Conservation (phyloP, 1,140 invertebrate species). For the Trachelipus rathkii region DNA sequence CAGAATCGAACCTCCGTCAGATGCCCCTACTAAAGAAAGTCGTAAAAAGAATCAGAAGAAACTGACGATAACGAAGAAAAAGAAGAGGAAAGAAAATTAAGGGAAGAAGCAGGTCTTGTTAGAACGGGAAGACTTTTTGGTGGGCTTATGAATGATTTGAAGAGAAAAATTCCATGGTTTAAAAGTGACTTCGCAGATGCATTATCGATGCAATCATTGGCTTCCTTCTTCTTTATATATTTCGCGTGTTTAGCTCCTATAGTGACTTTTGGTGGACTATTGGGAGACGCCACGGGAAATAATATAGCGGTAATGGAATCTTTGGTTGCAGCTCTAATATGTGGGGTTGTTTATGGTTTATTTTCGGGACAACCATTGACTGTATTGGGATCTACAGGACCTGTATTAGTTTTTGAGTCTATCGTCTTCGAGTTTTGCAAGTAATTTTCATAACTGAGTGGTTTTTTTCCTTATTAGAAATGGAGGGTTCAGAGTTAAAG, state of each 20-base stretch:
- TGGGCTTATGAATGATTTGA: slow-evolving; percentile 86
- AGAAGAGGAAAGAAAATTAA: slow-evolving; percentile 64
- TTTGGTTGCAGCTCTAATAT: slow-evolving; percentile 91
- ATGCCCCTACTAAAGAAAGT: slow-evolving; percentile 70
- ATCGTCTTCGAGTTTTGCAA: slow-evolving; percentile 92
- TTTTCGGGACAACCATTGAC: slow-evolving; percentile 97
- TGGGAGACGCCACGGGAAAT: slow-evolving; percentile 89
- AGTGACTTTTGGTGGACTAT: slow-evolving; percentile 90
- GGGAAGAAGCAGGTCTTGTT: slow-evolving; percentile 79
- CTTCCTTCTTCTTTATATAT: slow-evolving; percentile 95
- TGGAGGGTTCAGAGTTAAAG: too few species aligned
- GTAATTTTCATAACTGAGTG: slow-evolving; percentile 52
- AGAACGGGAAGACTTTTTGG: slow-evolving; percentile 82
- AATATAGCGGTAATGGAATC: slow-evolving; percentile 99
- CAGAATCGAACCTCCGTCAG: slow-evolving; percentile 88
- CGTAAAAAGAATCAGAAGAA: slow-evolving; percentile 69
- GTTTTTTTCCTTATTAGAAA: too few species aligned
- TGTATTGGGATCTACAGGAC: slow-evolving; percentile 94
- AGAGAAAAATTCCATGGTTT: slow-evolving; percentile 81
- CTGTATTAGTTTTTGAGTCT: slow-evolving; percentile 96
- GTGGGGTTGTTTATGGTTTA: slow-evolving; percentile 89
- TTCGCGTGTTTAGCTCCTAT: slow-evolving; percentile 97
- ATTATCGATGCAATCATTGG: slow-evolving; percentile 85
- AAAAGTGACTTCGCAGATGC: slow-evolving; percentile 69
- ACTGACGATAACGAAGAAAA: slow-evolving; percentile 71